Evolutionary conservation across 2,888 invertebrate species (phyloP).

Genomic region (Sminthurinus aureus): DNA sequence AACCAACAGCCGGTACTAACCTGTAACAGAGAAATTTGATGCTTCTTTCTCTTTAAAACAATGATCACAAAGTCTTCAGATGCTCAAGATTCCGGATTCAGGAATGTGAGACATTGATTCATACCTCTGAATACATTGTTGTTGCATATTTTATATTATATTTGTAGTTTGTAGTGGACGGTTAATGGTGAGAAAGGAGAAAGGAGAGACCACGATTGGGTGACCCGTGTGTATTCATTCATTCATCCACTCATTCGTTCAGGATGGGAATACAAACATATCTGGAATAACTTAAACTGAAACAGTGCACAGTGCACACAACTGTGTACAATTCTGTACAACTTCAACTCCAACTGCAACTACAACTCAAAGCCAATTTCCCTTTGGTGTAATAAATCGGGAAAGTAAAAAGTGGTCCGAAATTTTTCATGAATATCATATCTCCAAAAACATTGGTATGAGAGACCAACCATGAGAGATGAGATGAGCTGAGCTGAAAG

Average conservation of each 20-base stretch:
- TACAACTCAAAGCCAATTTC: slow-evolving; percentile 55
- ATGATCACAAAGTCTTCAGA: too few species aligned
- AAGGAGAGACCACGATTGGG: slow-evolving; percentile 22
- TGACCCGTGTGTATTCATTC: slow-evolving; percentile 37
- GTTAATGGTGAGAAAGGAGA: background rate
- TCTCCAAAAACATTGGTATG: slow-evolving; percentile 34
- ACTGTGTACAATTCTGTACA: too few species aligned
- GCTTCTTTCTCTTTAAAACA: too few species aligned
- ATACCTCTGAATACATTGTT: too few species aligned
- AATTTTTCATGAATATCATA: slow-evolving; percentile 58
- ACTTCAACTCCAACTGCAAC: background rate
- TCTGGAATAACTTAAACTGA: background rate
- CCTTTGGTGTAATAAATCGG: slow-evolving; percentile 57
- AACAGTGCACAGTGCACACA: too few species aligned
- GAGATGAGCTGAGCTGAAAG: too few species aligned
- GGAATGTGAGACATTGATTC: too few species aligned
- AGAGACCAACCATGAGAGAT: background rate
- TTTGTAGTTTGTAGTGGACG: too few species aligned
- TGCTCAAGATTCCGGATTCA: too few species aligned
- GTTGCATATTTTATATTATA: too few species aligned
- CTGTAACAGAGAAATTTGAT: too few species aligned
- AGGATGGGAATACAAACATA: slow-evolving; percentile 43
- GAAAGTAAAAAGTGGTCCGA: slow-evolving; percentile 54
- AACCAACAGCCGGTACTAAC: too few species aligned
- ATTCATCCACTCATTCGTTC: slow-evolving; percentile 38